Conservation (phyloP, 1,140 invertebrate genomes). For the Rhopalosiphum padi region DNA sequence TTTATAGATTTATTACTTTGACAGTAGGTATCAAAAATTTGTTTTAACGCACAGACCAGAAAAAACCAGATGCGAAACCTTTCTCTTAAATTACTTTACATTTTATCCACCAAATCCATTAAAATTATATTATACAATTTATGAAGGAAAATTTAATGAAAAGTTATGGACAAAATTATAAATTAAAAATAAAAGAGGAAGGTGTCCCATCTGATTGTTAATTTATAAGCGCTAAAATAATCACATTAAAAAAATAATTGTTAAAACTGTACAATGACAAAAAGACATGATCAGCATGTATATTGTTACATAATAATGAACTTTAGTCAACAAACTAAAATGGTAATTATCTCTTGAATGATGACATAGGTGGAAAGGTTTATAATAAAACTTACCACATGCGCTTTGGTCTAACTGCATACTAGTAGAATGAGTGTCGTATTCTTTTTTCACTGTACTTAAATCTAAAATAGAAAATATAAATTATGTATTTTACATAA, state of each 20-base stretch:
- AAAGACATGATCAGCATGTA: slow-evolving; percentile 15
- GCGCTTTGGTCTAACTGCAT: slow-evolving; percentile 50
- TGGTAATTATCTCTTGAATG: slow-evolving; percentile 6
- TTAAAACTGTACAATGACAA: neutral
- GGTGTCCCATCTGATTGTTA: slow-evolving; percentile 57
- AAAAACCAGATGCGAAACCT: slow-evolving; percentile 57
- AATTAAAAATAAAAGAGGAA: slow-evolving; percentile 52
- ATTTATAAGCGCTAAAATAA: slow-evolving; percentile 53
- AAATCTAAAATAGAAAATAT: slow-evolving; percentile 34
- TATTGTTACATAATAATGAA: slow-evolving; percentile 1
- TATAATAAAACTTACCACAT: slow-evolving; percentile 51
- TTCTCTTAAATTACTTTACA: slow-evolving; percentile 47
- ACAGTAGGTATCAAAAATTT: slow-evolving; percentile 48
- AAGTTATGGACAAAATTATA: slow-evolving; percentile 33
- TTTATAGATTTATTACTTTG: slow-evolving; percentile 54
- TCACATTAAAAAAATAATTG: slow-evolving; percentile 39
- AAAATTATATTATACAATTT: slow-evolving; percentile 7
- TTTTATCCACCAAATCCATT: slow-evolving; percentile 46
- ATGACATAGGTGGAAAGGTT: slow-evolving; percentile 31
- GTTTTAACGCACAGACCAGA: slow-evolving; percentile 53
- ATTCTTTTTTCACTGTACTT: slow-evolving; percentile 38
- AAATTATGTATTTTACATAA: neutral
- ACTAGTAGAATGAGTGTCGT: slow-evolving; percentile 40
- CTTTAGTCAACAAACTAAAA: slow-evolving; percentile 16
- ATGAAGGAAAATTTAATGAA: slow-evolving; percentile 34